Percentiles rank a stretch among this genome's conserved stretches.
phyloP scores from a whole-genome alignment of 2,113 vertebrate species.

The Pterocles orientalis region DNA sequence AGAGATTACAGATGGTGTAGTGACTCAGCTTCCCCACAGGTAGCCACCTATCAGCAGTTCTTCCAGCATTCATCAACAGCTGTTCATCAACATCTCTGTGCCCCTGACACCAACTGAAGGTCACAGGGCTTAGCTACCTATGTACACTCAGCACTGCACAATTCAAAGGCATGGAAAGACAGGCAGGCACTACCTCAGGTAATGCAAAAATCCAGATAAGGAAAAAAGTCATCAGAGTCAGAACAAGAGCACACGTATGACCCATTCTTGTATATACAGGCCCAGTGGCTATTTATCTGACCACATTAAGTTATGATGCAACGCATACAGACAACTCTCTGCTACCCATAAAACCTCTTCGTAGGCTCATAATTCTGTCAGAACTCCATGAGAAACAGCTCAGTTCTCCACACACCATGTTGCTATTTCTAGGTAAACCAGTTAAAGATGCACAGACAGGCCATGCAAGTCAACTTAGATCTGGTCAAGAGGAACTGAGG shows the following conservation, averaged over 20 bases:
- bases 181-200: background rate
- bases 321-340: background rate
- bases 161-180: background rate
- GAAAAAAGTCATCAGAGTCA: background rate
- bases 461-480: background rate
- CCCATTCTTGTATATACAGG: background rate
- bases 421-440: background rate
- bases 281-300: background rate
- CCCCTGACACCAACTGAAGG: background rate
- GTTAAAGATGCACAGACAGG: background rate
- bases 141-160: background rate
- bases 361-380: background rate
- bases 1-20: background rate
- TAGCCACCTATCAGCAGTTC: background rate
- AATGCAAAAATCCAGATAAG: background rate
- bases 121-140: background rate
- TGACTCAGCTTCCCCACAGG: background rate
- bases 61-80: background rate
- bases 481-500: background rate
- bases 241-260: background rate
- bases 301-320: background rate
- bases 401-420: background rate
- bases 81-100: background rate
- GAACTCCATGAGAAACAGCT: background rate
- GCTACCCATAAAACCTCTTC: background rate